Evolutionary conservation across 1,140 invertebrate species (phyloP).

Genomic region (Monomorium pharaonis): DNA sequence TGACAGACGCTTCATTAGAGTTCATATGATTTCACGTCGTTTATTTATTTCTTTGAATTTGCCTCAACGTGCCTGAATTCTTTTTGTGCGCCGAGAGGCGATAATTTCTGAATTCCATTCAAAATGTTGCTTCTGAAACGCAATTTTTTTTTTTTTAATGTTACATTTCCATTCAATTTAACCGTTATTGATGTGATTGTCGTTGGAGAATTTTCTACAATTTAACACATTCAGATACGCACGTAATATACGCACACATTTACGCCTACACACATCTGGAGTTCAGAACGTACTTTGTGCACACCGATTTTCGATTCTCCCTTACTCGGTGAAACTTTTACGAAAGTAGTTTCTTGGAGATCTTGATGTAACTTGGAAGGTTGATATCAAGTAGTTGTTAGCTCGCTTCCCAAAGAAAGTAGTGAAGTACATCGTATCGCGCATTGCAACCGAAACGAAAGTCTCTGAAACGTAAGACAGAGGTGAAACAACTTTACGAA

Average conservation of each 20-base stretch:
- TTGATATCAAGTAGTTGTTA: conserved; percentile 72
- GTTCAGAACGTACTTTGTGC: conserved; percentile 38
- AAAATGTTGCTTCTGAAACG: background rate
- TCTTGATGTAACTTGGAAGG: conserved; percentile 66
- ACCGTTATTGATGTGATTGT: background rate
- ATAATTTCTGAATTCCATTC: conserved; percentile 3
- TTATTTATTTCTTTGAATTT: conserved; percentile 19
- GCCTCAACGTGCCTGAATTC: background rate
- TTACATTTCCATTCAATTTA: background rate
- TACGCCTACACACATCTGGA: too few species aligned
- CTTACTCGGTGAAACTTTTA: conserved; percentile 62
- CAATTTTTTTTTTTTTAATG: background rate
- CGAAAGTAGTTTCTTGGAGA: conserved; percentile 70
- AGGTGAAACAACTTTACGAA: background rate
- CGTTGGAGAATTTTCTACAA: background rate
- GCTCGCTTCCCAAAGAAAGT: conserved; percentile 6
- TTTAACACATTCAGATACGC: background rate
- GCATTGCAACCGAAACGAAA: conserved; percentile 30
- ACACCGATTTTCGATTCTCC: conserved; percentile 54
- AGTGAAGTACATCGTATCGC: conserved; percentile 19
- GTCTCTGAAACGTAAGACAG: conserved; percentile 29
- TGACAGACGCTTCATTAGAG: conserved; percentile 49
- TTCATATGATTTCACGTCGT: background rate
- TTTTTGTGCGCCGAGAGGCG: background rate
- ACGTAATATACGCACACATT: background rate